Evolutionary conservation across 1,140 invertebrate genomes (phyloP), one percentile per base, ranked within the genome.

Genomic region (Arion vulgaris): DNA sequence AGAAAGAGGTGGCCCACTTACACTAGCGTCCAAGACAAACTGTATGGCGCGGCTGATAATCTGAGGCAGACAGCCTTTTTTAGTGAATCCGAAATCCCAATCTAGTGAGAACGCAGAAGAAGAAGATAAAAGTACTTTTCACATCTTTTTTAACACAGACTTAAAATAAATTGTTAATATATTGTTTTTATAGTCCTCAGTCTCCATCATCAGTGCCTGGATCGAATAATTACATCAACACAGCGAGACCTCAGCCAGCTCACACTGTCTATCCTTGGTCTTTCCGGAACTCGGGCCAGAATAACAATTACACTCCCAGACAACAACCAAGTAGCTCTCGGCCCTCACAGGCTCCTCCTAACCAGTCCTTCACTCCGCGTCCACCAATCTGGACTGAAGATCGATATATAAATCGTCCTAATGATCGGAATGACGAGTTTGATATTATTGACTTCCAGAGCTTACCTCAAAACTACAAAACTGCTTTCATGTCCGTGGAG

Each of bases 401-500:
- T n/a, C 57, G 26, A n/a, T n/a, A n/a, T n/a, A n/a, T n/a, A n/a
- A n/a, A n/a, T n/a, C 4, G 5, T 5, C 13, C 13, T 19, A n/a
- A n/a, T 15, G 57, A 62, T n/a, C 57, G 57, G 11, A 19, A 13
- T 62, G 15, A n/a, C 11, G 26, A n/a, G 5, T 62, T 62, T n/a
- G 57, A 62, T n/a, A 5, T 62, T 15, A 5, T 62, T 5, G 57
- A 62, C 26, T 62, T 62, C 26, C 11, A 62, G 26, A 62, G 57
- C 57, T n/a, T 62, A n/a, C 57, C 57, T 23, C 11, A 15, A 7
- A 62, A n/a, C 57, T 62, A 62, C 57, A 62, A 62, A 62, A 62
- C 57, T n/a, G 57, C 57, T 23, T 62, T 62, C 26, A 62, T 62
- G 57, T 62, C 57, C 26, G 62, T 66, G n/a, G 62, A 66, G 19